Evolutionary conservation across 2,888 invertebrate genomes (phyloP).

Genomic region (Busseola fusca): DNA sequence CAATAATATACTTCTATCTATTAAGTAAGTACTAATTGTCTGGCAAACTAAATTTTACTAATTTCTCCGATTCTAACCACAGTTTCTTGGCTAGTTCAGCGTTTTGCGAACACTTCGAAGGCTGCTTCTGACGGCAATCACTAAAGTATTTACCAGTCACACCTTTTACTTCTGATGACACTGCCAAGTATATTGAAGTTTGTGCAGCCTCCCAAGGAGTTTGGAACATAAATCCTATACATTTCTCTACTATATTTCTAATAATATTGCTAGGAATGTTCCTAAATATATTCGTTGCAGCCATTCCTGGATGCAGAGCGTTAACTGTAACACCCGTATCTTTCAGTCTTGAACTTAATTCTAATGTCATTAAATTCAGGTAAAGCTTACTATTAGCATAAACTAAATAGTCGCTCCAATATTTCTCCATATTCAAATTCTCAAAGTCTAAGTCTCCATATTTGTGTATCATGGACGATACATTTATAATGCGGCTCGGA

Average conservation of each 20-base stretch:
- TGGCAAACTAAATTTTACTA: slow-evolving; percentile 74
- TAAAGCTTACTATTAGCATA: slow-evolving; percentile 90
- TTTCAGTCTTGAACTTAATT: slow-evolving; percentile 89
- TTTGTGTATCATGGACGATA: slow-evolving; percentile 90
- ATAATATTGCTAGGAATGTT: slow-evolving; percentile 86
- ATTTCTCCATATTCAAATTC: slow-evolving; percentile 86
- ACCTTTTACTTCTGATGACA: slow-evolving; percentile 88
- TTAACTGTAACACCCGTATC: slow-evolving; percentile 91
- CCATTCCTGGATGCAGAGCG: slow-evolving; percentile 92
- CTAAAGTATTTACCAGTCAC: slow-evolving; percentile 91
- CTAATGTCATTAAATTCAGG: slow-evolving; percentile 90
- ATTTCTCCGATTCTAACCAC: slow-evolving; percentile 91
- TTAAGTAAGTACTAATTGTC: slow-evolving; percentile 60
- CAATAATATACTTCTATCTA: too few relatives aligned
- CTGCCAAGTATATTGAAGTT: slow-evolving; percentile 89
- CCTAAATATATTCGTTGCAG: slow-evolving; percentile 90
- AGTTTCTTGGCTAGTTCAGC: slow-evolving; percentile 88
- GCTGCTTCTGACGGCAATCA: slow-evolving; percentile 86
- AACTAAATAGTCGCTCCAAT: slow-evolving; percentile 85
- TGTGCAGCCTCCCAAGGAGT: slow-evolving; percentile 91
- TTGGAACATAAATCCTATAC: slow-evolving; percentile 85
- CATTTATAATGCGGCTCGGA: slow-evolving; percentile 90
- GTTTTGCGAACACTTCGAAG: slow-evolving; percentile 88
- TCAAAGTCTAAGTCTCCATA: slow-evolving; percentile 83
- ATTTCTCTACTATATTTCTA: slow-evolving; percentile 69